A percentile compares a stretch with the other conserved stretches of the same genome.
Conservation (phyloP, 2,888 invertebrate species). For the Heteromyza rotundicornis region DNA sequence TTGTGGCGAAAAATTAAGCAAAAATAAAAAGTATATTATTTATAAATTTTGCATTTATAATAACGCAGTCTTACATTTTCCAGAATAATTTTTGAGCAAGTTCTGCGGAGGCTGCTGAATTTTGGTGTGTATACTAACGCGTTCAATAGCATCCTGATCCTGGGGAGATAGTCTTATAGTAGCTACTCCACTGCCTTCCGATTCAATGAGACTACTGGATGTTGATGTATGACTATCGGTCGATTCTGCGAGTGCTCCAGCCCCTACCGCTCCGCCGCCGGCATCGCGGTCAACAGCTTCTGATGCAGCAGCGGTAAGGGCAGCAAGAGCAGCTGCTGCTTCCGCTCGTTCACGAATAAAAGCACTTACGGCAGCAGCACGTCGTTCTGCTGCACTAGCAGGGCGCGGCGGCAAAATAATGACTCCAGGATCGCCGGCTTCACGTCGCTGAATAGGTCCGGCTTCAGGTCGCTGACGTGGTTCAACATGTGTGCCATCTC, state of each 20-base stretch:
- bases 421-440: conserved; percentile 41
- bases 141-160: conserved; percentile 96
- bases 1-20: too few species aligned
- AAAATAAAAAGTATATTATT: not conserved
- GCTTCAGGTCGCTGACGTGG: conserved; percentile 38
- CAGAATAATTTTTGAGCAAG: too few species aligned
- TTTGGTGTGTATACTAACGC: conserved; percentile 65
- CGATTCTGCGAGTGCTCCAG: not conserved
- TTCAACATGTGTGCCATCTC: conserved; percentile 32
- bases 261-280: conserved; percentile 32
- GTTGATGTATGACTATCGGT: conserved; percentile 43
- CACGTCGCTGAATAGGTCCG: conserved; percentile 44
- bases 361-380: conserved; percentile 16
- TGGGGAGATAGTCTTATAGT: conserved; percentile 86
- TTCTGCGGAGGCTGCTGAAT: too few species aligned
- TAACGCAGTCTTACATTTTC: not conserved
- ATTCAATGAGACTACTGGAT: conserved; percentile 39
- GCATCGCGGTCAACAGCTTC: conserved; percentile 44
- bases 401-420: conserved; percentile 35
- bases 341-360: conserved; percentile 26
- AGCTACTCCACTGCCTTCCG: conserved; percentile 30
- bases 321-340: conserved; percentile 22
- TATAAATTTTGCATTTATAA: not conserved
- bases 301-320: conserved; percentile 23
- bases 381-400: conserved; percentile 19